These are phyloP conservation scores for Periplaneta americana DNA, from an alignment of 1,140 invertebrate species.

Conservation along the genomic window DNA sequence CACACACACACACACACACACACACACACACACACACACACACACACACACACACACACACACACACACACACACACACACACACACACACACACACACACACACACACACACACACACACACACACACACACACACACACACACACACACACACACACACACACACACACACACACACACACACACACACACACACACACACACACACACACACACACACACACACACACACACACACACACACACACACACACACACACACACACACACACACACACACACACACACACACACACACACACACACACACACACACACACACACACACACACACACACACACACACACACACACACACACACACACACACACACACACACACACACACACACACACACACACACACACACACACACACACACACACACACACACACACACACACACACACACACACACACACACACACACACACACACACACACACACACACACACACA, in stretches of 20 bases:
- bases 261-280: constrained; percentile 18
- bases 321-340: constrained; percentile 17
- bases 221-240: constrained; percentile 19
- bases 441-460: constrained; percentile 7
- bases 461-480: constrained; percentile 7
- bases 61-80: constrained; percentile 22
- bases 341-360: constrained; percentile 17
- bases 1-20: constrained; percentile 23
- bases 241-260: constrained; percentile 19
- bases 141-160: constrained; percentile 22
- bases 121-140: constrained; percentile 22
- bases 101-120: constrained; percentile 22
- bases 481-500: constrained; percentile 7
- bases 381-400: constrained; percentile 7
- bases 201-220: constrained; percentile 19
- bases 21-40: constrained; percentile 22
- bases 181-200: constrained; percentile 22
- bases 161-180: constrained; percentile 21
- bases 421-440: constrained; percentile 7
- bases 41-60: constrained; percentile 22
- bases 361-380: constrained; percentile 1
- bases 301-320: constrained; percentile 18
- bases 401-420: constrained; percentile 7
- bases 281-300: constrained; percentile 18
- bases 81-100: constrained; percentile 22